Conservation (phyloP, 2,113 vertebrate genomes). For the Panthera uncia region DNA sequence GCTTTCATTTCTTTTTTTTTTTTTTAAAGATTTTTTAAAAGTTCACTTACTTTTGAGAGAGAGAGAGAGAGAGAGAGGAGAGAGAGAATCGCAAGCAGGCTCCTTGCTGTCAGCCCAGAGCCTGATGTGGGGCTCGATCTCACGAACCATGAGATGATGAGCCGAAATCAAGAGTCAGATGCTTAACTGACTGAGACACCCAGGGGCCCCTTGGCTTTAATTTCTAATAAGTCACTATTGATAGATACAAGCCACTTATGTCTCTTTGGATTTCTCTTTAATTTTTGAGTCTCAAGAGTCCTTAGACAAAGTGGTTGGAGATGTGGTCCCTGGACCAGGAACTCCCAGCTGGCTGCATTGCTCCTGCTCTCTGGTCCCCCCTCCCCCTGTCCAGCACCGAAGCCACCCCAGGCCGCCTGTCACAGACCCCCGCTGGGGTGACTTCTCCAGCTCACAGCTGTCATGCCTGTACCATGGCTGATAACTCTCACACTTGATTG, state of each 20-base stretch:
- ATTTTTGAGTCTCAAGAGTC: background rate
- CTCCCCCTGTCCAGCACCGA: rapidly evolving
- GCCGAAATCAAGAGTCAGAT: no score
- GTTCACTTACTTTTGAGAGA: no score
- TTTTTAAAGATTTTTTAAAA: no score
- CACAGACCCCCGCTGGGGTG: background rate
- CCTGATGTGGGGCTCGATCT: no score
- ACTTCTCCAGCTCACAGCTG: background rate
- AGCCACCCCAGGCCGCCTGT: background rate
- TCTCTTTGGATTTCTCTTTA: background rate
- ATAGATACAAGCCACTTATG: rapidly evolving
- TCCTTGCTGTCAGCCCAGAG: no score
- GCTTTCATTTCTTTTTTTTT: no score
- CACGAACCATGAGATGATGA: no score
- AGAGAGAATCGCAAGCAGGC: no score
- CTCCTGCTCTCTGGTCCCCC: background rate
- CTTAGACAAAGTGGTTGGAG: background rate
- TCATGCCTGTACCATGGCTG: background rate
- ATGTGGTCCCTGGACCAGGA: background rate
- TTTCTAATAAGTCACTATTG: background rate
- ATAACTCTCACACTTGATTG: background rate
- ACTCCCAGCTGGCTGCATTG: no score
- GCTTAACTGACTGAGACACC: no score
- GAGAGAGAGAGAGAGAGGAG: no score
- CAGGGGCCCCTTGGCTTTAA: background rate